Conservation (phyloP, 2,888 invertebrate genomes). For the Mantis religiosa region DNA sequence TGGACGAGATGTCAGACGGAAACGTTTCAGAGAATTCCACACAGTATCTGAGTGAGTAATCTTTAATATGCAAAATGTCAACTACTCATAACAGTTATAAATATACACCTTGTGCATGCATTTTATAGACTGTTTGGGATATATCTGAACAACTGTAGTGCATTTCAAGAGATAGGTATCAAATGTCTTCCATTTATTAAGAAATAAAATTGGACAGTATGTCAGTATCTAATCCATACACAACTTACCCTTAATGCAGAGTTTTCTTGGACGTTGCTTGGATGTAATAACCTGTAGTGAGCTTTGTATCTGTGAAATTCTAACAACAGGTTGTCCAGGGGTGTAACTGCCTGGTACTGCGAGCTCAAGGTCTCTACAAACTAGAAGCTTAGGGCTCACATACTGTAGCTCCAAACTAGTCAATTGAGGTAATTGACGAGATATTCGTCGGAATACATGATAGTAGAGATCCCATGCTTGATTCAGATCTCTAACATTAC, state of each 20-base stretch:
- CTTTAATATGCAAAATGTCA: too few species aligned
- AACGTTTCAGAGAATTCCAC: too few species aligned
- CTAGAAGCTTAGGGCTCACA: conserved; percentile 86
- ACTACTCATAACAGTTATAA: too few species aligned
- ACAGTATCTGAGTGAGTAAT: too few species aligned
- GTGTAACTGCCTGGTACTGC: conserved; percentile 98
- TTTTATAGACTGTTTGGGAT: too few species aligned
- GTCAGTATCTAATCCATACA: not conserved
- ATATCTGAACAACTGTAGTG: too few species aligned
- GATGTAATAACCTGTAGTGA: conserved; percentile 93
- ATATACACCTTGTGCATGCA: too few species aligned
- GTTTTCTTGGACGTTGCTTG: conserved; percentile 93
- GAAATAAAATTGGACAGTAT: too few species aligned
- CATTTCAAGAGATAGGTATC: too few species aligned
- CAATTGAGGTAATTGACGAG: conserved; percentile 87
- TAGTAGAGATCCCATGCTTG: conserved; percentile 99
- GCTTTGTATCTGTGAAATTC: conserved; percentile 86
- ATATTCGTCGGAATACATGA: conserved; percentile 94
- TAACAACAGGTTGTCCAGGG: conserved; percentile 83
- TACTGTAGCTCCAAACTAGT: conserved; percentile 90
- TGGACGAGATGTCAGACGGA: too few species aligned
- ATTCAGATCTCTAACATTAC: conserved; percentile 85
- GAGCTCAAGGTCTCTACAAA: conserved; percentile 87
- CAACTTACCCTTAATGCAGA: conserved; percentile 69
- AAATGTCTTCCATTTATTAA: too few species aligned